Base-by-base conservation (phyloP, 2,888 invertebrate species). In the Chromoteleia sp. region DNA sequence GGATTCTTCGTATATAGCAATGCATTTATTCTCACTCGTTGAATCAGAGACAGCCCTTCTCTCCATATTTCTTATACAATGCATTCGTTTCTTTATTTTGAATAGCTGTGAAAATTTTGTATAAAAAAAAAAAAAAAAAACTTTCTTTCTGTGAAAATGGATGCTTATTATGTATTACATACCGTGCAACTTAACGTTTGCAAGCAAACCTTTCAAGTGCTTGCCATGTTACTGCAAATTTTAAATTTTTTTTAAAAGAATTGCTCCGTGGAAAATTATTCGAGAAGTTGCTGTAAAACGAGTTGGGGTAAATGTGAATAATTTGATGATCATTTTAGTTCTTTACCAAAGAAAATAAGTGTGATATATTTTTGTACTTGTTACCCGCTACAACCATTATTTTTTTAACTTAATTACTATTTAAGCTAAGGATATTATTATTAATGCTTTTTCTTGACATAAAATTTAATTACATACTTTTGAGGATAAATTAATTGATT, bases 1-100 rank as follows among this genome's bases (percentile, higher is more conserved):
- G 86, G 87, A 88, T 88, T 85, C 85, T 45, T 77, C 84, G 83
- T 86, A 88, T 41, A 58, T 88, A 85, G 83, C 84, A 74, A 84
- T 80, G 80, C 86, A 85, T 82, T 73, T 75, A 0, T 39, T 39
- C 73, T 77, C 68, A 65, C 45, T 70, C 67, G 78, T 68, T 68
- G 54, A 68, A 68, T 68, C 67, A 54, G 39, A 50, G 30, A 54
- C 43, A 54, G 19, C 43, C 29, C 50, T 36, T 50, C 19, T 54
- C 54, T 29, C 10, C 8, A 43, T 41, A 29, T 52, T 52, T 52
- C 67, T 30, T 54, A 25, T 52, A 68, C 54, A 68, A 68, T 68
- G 43, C 67, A 54, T 68, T 68, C 54, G 30, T 68, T 68, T 68
- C 54, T 68, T 68, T 68, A 68, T 68, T 54, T 54, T 54, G 54